phyloP scores from a whole-genome alignment of 2,797 vertebrate genomes.

The Galaxias olidus region DNA sequence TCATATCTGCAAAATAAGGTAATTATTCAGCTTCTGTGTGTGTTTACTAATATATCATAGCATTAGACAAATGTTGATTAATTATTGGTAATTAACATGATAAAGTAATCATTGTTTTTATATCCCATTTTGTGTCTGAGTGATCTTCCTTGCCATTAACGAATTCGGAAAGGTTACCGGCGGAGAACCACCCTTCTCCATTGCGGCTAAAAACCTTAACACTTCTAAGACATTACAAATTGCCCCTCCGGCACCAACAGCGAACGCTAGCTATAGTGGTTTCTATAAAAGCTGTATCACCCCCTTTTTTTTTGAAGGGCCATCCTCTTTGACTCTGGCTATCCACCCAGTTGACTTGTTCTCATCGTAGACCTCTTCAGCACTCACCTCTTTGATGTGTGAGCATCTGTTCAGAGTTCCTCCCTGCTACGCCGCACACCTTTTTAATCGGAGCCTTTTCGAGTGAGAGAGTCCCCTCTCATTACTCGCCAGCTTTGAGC shows the following conservation, averaged over 20 bases:
- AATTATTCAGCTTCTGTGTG: too few species aligned
- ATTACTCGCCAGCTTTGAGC: conserved; percentile 64
- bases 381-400: conserved; percentile 45
- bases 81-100: too few species aligned
- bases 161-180: too few species aligned
- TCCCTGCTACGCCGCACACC: conserved; percentile 56
- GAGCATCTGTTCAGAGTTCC: conserved; percentile 66
- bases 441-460: conserved; percentile 67
- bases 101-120: too few species aligned
- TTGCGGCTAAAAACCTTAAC: too few species aligned
- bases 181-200: too few species aligned
- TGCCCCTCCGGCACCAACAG: conserved; percentile 33
- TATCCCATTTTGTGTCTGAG: too few species aligned
- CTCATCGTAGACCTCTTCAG: conserved; percentile 47
- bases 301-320: conserved; percentile 11
- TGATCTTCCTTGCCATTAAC: too few species aligned
- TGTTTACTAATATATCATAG: too few species aligned
- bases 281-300: conserved; percentile 20
- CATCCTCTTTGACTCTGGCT: conserved; percentile 37
- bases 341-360: conserved; percentile 39
- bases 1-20: too few species aligned
- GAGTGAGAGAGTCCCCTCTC: conserved; percentile 46
- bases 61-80: too few species aligned
- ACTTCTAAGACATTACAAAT: conserved; percentile 50
- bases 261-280: conserved; percentile 18